These are phyloP conservation scores for Heterotilapia buettikoferi DNA, from an alignment of 2,113 vertebrate genomes.

Conservation along the genomic window DNA sequence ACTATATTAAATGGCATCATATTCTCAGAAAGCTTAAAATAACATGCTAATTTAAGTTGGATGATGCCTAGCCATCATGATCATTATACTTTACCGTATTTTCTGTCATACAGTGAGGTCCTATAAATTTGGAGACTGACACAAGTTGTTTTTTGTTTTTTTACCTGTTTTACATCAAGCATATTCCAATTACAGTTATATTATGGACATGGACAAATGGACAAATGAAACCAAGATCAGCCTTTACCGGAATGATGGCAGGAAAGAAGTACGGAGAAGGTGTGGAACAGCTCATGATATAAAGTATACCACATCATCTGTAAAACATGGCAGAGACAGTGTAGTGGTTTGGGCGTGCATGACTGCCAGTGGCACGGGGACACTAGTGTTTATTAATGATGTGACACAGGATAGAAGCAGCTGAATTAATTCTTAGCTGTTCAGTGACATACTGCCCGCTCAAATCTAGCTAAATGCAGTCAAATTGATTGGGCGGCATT, in stretches of 20 bases:
- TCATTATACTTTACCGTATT: not conserved
- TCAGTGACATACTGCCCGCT: not conserved
- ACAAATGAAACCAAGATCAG: not conserved
- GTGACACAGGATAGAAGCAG: not conserved
- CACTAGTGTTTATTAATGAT: not conserved
- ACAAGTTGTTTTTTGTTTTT: accelerated
- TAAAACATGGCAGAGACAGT: not conserved
- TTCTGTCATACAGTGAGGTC: not conserved
- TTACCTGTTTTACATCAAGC: not conserved
- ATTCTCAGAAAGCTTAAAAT: not conserved
- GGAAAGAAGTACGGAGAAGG: not conserved
- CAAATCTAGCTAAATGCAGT: not conserved
- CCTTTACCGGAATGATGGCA: not conserved
- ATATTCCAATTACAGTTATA: not conserved
- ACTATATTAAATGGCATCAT: not conserved
- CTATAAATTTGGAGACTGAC: not conserved
- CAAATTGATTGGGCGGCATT: not conserved
- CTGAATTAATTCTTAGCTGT: not conserved
- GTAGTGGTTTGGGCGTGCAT: accelerated
- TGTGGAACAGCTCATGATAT: not conserved
- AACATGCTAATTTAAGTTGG: not conserved
- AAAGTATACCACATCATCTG: not conserved
- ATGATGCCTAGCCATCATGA: not conserved
- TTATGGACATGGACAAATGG: not conserved
- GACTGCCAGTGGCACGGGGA: not conserved